phyloP scores from a whole-genome alignment of 92 coral and sea anemone species.

The Siderastrea radians region DNA sequence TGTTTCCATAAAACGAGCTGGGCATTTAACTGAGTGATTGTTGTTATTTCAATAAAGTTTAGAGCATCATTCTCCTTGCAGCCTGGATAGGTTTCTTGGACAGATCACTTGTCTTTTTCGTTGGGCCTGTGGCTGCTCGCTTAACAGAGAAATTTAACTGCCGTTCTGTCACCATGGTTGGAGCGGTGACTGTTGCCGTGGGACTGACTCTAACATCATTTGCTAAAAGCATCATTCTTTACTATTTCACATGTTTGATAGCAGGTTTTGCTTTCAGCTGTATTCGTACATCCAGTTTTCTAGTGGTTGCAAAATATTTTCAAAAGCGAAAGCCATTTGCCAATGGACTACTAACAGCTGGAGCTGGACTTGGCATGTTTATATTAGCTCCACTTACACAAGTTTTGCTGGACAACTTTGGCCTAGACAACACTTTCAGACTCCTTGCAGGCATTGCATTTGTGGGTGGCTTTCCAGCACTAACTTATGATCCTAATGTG shows the following conservation, averaged over 20 bases:
- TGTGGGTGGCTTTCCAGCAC: neutral
- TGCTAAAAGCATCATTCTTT: constrained; percentile 11
- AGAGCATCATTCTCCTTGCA: neutral
- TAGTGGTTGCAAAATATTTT: constrained; percentile 36
- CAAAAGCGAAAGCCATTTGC: constrained; percentile 25
- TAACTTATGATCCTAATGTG: constrained; percentile 27
- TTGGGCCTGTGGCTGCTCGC: constrained; percentile 31
- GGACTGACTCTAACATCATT: constrained; percentile 26
- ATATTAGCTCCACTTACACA: constrained; percentile 22
- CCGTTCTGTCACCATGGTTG: constrained; percentile 29
- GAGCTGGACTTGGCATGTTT: constrained; percentile 22
- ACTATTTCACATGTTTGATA: constrained; percentile 31
- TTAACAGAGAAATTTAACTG: constrained; percentile 26
- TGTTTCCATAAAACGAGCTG: neutral
- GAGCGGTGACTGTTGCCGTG: neutral
- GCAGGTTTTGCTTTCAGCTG: constrained; percentile 25
- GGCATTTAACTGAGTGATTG: neutral
- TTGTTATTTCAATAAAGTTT: neutral
- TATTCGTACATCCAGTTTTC: constrained; percentile 24
- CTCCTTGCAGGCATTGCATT: constrained; percentile 17
- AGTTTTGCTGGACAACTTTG: constrained; percentile 19
- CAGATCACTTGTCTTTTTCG: neutral
- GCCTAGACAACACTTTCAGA: constrained; percentile 18
- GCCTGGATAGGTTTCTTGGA: constrained; percentile 39
- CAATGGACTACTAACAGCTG: constrained; percentile 34